Evolutionary conservation across 2,797 vertebrate genomes (phyloP), one percentile per base, ranked within the genome.

Genomic region (Gymnothorax reevesii): DNA sequence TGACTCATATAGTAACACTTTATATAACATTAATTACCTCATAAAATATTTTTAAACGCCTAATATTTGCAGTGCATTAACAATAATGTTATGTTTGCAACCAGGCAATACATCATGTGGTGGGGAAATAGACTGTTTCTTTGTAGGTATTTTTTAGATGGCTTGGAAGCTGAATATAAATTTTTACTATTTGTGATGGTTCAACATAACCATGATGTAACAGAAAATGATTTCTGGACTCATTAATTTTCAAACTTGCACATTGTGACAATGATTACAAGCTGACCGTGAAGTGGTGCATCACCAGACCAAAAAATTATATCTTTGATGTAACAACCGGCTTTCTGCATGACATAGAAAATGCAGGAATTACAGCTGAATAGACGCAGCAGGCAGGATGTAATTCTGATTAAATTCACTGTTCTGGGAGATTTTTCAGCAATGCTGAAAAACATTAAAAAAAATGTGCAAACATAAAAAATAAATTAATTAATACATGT

Each of bases 291-390:
- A 77, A 17, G 73, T 7, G 5, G 42, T 77, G 42, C 17, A 7
- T 20, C 60, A 15, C 60, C 22, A 42, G 33, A 42, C 60, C 22
- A n/a, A 69, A 69, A 69, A 69, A 69, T 6, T 22, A 20, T 33
- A 75, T 42, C 71, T 13, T 75, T 42, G 27, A 75, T 75, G 27
- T 17, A 42, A 75, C 33, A 69, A 75, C 33, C 13, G 25, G 13
- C 10, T 75, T 33, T 73, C 69, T 42, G 9, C 69, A 73, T 33
- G 12, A 33, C 82, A 83, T n/a, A 57, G 10, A 27, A 66, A 84
- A 52, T 22, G 27, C 57, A 84, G 57, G 57, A 60, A 60, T 84
- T 42, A 42, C 83, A 84, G 57, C 13, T 84, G 83, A 84, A 60
- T 84, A 80, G 52, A 80, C 52, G 52, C 52, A 80, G 20, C 77